Evolutionary conservation across 2,888 invertebrate species (phyloP), one percentile per base, ranked within the genome.

Genomic region (Chaetogeoica ovagalla): DNA sequence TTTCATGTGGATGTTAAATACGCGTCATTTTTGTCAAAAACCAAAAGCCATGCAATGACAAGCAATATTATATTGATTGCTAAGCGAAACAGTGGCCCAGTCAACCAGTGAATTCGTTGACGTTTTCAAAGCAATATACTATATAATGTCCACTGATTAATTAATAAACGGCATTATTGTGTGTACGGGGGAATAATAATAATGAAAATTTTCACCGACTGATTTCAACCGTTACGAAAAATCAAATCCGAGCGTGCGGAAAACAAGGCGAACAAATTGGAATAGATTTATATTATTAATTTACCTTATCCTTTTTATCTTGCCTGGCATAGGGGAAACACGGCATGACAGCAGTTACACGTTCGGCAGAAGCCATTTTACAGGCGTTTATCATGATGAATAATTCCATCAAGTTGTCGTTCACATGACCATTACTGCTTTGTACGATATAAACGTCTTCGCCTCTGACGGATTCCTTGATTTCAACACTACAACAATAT

Each of bases 381-480:
- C 97, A 97, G 8, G 97, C 97, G 87, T 96, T 96, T 84, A 96
- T 96, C 96, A 96, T 96, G 85, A 97, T 97, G 81, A 97, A 89
- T 70, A 97, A 88, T 86, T 97, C 97, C 96, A 97, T 97, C 75
- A 97, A 88, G 87, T 96, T 96, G 87, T 97, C 97, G 86, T 97
- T 97, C 76, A 96, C 92, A 87, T 96, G 95, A 68, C 96, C 96
- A 86, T 95, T 93, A 74, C 96, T 97, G 85, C 94, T 95, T 88
- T 97, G 97, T 65, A 97, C 93, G 86, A 97, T 97, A 88, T 96
- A 97, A 75, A 97, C 97, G 90, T 97, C 97, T 88, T 97, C 96
- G 23, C 97, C 97, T 83, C 97, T 91, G 17, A 97, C 97, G 1
- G 95, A 96, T 87, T 97, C 97, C 75, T 96, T 96, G 84, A 97